Evolutionary conservation across 2,113 vertebrate genomes (phyloP).

Genomic region (Empidonax traillii): DNA sequence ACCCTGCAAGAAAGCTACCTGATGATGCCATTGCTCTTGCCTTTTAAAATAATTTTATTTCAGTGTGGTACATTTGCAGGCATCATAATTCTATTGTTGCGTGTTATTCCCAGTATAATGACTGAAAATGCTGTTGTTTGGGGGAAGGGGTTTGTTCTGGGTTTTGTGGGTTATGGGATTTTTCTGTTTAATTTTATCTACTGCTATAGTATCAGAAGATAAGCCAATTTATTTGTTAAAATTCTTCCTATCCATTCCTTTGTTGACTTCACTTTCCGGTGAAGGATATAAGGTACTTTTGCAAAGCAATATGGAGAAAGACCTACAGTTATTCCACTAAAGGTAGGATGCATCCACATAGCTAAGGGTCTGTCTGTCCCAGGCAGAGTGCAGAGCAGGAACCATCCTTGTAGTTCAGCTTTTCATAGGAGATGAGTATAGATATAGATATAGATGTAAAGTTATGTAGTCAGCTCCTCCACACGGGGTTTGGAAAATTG

Average conservation of each 20-base stretch:
- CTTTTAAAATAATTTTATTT: slow-evolving; percentile 51
- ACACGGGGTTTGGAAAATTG: neutral
- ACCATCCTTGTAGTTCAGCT: neutral
- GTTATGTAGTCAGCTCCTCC: neutral
- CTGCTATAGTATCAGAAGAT: neutral
- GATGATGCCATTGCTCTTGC: neutral
- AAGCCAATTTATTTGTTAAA: neutral
- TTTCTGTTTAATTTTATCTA: neutral
- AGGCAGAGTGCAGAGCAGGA: neutral
- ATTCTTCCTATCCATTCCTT: neutral
- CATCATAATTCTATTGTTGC: slow-evolving; percentile 34
- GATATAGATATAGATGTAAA: neutral
- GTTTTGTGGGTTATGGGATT: neutral
- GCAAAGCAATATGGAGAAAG: neutral
- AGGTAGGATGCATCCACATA: neutral
- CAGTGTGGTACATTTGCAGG: neutral
- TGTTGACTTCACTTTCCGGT: neutral
- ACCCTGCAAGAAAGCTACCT: neutral
- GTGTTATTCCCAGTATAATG: slow-evolving; percentile 23
- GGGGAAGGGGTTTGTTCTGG: neutral
- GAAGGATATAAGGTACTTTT: neutral
- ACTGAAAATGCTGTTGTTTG: neutral
- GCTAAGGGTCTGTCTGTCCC: neutral
- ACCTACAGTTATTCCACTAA: neutral
- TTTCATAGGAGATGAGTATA: neutral